A percentile compares a stretch with the other conserved stretches of the same genome.
Evolutionary conservation across 2,888 invertebrate genomes (phyloP).

Genomic region (Cancer borealis): DNA sequence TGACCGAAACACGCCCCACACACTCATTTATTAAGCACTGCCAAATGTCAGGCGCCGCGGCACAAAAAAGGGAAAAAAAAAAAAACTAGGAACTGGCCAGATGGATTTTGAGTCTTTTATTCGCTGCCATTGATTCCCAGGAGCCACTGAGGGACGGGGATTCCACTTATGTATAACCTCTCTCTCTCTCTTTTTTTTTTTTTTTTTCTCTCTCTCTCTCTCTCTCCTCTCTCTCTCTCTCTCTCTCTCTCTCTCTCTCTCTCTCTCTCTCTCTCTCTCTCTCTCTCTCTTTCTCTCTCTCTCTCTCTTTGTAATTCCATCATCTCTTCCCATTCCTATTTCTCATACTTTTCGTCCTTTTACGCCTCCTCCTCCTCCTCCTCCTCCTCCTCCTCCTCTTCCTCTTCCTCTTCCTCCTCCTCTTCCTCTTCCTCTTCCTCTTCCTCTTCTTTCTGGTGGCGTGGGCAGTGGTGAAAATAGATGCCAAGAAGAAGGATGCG

Average conservation of each 20-base stretch:
- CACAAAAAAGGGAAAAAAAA: not conserved
- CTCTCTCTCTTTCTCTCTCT: not conserved
- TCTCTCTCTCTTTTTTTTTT: not conserved
- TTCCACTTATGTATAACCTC: not conserved
- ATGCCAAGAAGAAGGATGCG: conserved; percentile 34
- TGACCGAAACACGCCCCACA: conserved; percentile 4
- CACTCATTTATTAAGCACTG: conserved; percentile 38
- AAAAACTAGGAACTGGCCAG: not conserved
- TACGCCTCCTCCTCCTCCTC: not conserved
- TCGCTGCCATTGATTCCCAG: not conserved
- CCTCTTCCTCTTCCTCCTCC: no score
- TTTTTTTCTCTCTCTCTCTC: not conserved
- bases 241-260: not conserved
- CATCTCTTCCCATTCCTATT: not conserved
- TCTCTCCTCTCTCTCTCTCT: not conserved
- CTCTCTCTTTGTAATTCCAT: not conserved
- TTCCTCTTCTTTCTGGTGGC: not conserved
- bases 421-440: not conserved
- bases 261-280: not conserved
- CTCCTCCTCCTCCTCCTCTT: not conserved
- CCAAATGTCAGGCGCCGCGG: conserved; percentile 43
- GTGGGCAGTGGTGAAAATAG: conserved; percentile 5
- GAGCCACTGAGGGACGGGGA: not conserved
- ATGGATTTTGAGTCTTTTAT: conserved; percentile 31
- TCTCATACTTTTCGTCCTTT: not conserved